Base-by-base conservation (phyloP, 2,113 vertebrate species). In the Trichechus manatus region DNA sequence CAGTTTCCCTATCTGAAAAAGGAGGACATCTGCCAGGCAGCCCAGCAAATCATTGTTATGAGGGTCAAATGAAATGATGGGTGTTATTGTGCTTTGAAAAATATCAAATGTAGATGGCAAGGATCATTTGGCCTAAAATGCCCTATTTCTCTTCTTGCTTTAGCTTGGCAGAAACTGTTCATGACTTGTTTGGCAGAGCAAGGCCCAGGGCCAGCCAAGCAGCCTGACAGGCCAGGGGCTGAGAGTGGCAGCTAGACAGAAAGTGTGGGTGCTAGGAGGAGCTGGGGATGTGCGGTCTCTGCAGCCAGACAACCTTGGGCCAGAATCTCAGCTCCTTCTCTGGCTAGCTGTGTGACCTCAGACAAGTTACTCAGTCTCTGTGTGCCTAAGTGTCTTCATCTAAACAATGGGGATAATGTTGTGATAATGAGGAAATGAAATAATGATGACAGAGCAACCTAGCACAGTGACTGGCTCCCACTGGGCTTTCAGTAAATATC, bases 141-240 rank as follows among this genome's bases (percentile, higher is more conserved):
- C 23, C 53, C 47, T 5, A 0, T 23, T 53, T 64, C 31, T 74
- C 19, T 85, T 91, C 47, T 39, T 39, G 74, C 23, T 87, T 14
- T 72, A 36, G 29, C 75, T 93, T 80, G 92, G 39, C 83, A 80
- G 90, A 87, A 91, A 64, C 44, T 42, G 15, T 63, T 33, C 36
- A 17, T 81, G 33, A 61, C 78, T 89, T 31, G 70, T 42, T 80
- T 33, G 94, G 83, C 44, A 36, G n/a, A 72, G 70, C 5, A 5
- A 61, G 39, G 63, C 64, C 9, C 0, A 19, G 83, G 29, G 66
- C 68, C 5, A 10, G 63, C n/a, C 53, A 68, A 22, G 59, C 27
- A n/a, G 74, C 66, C 36, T 15, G 42, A 19, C n/a, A 63, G 61
- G 44, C 77, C 31, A 20, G 72, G 6, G 6, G 56, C 47, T 0